Base-by-base conservation (phyloP, 2,797 vertebrate genomes). In the Urocyon cinereoargenteus region DNA sequence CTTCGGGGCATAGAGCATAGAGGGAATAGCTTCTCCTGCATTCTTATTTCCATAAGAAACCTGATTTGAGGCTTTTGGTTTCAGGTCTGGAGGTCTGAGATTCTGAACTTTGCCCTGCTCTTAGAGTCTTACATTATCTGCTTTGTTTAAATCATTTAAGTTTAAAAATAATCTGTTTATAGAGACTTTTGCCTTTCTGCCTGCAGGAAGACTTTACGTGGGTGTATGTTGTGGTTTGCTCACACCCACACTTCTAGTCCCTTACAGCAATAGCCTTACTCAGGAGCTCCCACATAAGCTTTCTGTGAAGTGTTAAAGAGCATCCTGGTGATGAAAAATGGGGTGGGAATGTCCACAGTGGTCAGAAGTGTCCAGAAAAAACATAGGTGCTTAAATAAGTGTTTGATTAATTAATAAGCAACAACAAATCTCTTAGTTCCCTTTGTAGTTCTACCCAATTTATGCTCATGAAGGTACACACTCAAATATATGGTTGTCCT, bases 151-250 rank as follows among this genome's bases (percentile, higher is more conserved):
- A 40, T 77, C 28, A 83, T 75, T 72, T 85, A 86, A 57, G 22
- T 64, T 70, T 45, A 45, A 94, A 91, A 91, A n/a, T 24, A 55
- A 70, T 57, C 61, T 81, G 5, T 78, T 93, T 72, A 55, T 94
- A 75, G 90, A 81, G 16, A 86, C 12, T 22, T 81, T 85, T 82
- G 7, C 2, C 34, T 72, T 96, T 94, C 45, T 79, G 68, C 19
- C 9, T 73, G 31, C 34, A 83, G n/a, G 49, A 86, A 49, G 79
- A 51, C 40, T 91, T 86, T 3, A 7, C 1, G 0, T 22, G 49
- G 68, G 10, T 19, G 18, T 21, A 18, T 61, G 49, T 22, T 85
- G 40, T 77, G 55, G 62, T 94, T 90, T 83, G 24, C 62, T 88
- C 49, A 75, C 2, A 36, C 26, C 2, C 53, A 77, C 61, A 79